These are phyloP conservation scores for Cololabis saira DNA, from an alignment of 2,113 vertebrate genomes.

Conservation along the genomic window DNA sequence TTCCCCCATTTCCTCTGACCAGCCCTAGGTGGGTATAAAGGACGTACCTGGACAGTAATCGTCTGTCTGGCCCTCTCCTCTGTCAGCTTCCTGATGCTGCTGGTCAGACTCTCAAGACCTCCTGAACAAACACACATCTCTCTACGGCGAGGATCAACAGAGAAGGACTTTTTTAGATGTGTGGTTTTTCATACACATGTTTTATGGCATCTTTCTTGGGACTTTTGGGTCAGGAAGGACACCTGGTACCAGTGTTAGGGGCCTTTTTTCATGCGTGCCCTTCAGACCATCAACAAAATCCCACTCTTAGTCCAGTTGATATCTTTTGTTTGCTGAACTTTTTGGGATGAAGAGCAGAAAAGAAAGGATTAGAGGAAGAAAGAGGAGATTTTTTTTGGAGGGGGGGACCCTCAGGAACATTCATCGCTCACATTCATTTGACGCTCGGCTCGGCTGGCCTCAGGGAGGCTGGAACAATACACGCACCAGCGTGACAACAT, in stretches of 20 bases:
- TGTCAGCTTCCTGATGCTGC: constrained; percentile 44
- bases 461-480: constrained; percentile 73
- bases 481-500: constrained; percentile 75
- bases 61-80: constrained; percentile 72
- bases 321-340: constrained; percentile 65
- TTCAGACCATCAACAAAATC: constrained; percentile 31
- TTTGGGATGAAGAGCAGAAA: constrained; percentile 53
- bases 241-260: constrained; percentile 16
- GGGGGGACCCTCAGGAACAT: constrained; percentile 50
- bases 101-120: constrained; percentile 46
- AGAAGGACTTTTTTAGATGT: neutral
- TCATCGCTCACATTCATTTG: constrained; percentile 64
- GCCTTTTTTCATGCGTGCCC: constrained; percentile 25
- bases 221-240: constrained; percentile 27
- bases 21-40: constrained; percentile 75
- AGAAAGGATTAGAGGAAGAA: constrained; percentile 62
- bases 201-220: constrained; percentile 30
- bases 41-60: constrained; percentile 77
- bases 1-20: constrained; percentile 78
- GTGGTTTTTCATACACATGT: constrained; percentile 1
- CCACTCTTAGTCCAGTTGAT: constrained; percentile 47
- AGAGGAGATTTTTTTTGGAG: constrained; percentile 27
- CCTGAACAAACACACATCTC: constrained; percentile 41
- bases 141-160: neutral
- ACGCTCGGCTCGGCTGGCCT: constrained; percentile 64